A percentile compares a stretch with the other conserved stretches of the same genome.
These are phyloP conservation scores for Ethmia dodecea DNA, from an alignment of 2,888 invertebrate genomes.

Conservation along the genomic window DNA sequence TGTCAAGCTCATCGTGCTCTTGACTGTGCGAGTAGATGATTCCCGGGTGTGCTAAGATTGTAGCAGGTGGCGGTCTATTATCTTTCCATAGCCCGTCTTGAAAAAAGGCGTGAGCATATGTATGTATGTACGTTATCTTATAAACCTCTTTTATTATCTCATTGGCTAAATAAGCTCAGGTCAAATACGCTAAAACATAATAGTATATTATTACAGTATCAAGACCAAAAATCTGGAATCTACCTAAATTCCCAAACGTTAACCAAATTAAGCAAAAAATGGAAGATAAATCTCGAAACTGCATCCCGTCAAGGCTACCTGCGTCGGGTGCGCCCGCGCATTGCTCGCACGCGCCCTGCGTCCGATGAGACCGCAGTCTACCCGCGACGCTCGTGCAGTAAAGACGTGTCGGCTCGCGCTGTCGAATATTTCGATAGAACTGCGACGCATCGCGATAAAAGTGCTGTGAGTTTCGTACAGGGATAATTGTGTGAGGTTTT, in stretches of 20 bases:
- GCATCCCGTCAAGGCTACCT: slow-evolving; percentile 44
- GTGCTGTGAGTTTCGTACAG: slow-evolving; percentile 45
- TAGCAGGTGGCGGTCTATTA: too few species aligned
- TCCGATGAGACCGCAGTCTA: slow-evolving; percentile 32
- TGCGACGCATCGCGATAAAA: slow-evolving; percentile 30
- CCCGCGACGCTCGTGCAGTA: slow-evolving; percentile 30
- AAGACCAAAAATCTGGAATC: not conserved
- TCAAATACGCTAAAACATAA: too few species aligned
- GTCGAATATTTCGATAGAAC: slow-evolving; percentile 33
- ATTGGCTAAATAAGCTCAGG: too few species aligned
- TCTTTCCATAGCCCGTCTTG: too few species aligned
- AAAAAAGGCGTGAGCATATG: too few species aligned
- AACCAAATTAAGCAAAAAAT: not conserved
- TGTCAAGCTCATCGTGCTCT: too few species aligned
- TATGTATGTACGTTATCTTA: too few species aligned
- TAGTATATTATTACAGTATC: too few species aligned
- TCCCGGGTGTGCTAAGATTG: too few species aligned
- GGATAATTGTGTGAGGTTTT: slow-evolving; percentile 40
- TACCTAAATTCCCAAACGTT: not conserved
- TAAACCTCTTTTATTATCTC: too few species aligned
- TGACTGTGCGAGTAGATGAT: too few species aligned
- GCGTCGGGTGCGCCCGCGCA: slow-evolving; percentile 21
- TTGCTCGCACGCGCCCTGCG: slow-evolving; percentile 10
- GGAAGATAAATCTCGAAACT: slow-evolving; percentile 57
- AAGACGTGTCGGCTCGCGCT: slow-evolving; percentile 30